These are phyloP conservation scores for Drosophila chauvacae DNA, from an alignment of 1,140 invertebrate species.

Conservation along the genomic window DNA sequence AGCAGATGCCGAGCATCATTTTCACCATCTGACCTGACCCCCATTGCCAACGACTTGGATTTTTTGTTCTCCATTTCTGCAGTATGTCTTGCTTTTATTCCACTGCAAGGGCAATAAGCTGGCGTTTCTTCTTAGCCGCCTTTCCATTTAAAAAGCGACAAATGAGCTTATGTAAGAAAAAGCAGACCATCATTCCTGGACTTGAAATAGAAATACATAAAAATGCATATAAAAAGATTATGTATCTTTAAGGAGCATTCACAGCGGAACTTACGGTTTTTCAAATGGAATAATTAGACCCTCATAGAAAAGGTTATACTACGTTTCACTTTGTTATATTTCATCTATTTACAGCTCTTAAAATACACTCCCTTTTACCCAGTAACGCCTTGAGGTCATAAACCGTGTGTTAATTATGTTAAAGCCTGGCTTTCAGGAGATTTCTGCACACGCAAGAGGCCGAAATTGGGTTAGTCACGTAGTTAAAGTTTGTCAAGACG, in stretches of 20 bases:
- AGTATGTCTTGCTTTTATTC: slow-evolving; percentile 10
- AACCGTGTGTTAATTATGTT: slow-evolving; percentile 69
- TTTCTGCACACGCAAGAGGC: slow-evolving; percentile 18
- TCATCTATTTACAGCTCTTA: neutral
- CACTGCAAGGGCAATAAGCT: slow-evolving; percentile 28
- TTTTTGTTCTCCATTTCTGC: slow-evolving; percentile 39
- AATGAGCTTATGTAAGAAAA: slow-evolving; percentile 35
- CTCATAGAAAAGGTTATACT: neutral
- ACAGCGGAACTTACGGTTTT: neutral
- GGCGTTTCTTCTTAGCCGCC: slow-evolving; percentile 31
- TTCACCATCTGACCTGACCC: slow-evolving; percentile 49
- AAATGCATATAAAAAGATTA: neutral
- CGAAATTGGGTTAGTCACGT: slow-evolving; percentile 74
- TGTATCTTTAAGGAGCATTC: neutral
- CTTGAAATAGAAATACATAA: slow-evolving; percentile 5
- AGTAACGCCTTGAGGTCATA: slow-evolving; percentile 20
- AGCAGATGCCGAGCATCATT: slow-evolving; percentile 44
- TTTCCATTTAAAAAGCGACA: slow-evolving; percentile 20
- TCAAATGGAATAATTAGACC: no score
- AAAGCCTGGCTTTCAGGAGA: slow-evolving; percentile 29
- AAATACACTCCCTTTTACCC: slow-evolving; percentile 1
- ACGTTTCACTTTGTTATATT: neutral
- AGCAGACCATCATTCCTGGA: slow-evolving; percentile 2
- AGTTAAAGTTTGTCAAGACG: slow-evolving; percentile 59
- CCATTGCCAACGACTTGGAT: slow-evolving; percentile 34